Base-by-base conservation (phyloP, 2,113 vertebrate genomes). In the Boleophthalmus pectinirostris region DNA sequence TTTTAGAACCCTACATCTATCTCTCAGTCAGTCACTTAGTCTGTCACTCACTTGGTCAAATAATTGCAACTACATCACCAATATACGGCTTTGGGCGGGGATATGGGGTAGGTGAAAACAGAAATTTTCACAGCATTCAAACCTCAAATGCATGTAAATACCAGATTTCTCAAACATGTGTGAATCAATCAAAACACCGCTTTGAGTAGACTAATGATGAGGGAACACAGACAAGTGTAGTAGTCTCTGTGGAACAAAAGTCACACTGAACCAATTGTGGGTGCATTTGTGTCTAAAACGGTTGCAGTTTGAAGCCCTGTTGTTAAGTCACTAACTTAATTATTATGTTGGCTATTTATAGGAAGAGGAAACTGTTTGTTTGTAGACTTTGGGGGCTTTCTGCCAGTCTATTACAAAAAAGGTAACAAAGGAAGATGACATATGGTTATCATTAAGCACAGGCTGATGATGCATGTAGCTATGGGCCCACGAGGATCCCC, bases 401-500 rank as follows among this genome's bases (percentile, higher is more conserved):
- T 76, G 35, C 35, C 53, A 58, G 70, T 79, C 43, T 65, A 82
- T 73, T 84, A 77, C 74, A 60, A 76, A 72, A n/a, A 47, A 65
- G 38, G 69, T 53, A 78, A 53, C 38, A 73, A 45, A 68, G 25
- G 12, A 35, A 54, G 66, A 69, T 56, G 66, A 70, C 49, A 70
- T 64, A 53, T 70, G 56, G 71, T 23, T 72, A 68, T 16, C 29
- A 68, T 74, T 11, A 77, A 53, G 24, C 57, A 70, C 25, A 38
- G 49, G 38, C 66, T 77, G 75, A 82, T 74, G 29, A 69, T 73
- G 60, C 67, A 35, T n/a, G 21, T 67, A 72, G 66, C 74, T 82
- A 65, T 5, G 68, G 82, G 79, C 77, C 85, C 88, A 79, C 33
- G 24, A 83, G 82, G 85, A 90, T 80, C 75, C 83, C 83, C 80